Conservation (phyloP, 2,797 vertebrate species). For the Luscinia luscinia region DNA sequence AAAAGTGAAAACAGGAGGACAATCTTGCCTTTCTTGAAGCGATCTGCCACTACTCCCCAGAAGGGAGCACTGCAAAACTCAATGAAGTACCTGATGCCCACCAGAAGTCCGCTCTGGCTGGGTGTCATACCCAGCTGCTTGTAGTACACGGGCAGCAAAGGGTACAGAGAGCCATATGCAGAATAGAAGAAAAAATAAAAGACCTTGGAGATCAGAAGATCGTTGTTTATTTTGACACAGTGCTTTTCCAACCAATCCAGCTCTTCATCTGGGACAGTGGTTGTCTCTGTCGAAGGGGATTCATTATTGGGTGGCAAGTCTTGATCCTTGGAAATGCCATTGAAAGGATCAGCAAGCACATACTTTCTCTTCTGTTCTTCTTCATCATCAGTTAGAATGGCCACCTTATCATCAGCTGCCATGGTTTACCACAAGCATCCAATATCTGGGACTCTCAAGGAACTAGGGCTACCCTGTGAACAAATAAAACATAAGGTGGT, state of each 20-base stretch:
- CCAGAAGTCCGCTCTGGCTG: constrained; percentile 91
- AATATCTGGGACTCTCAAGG: background rate
- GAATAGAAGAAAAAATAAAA: constrained; percentile 99
- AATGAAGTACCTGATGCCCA: constrained; percentile 97
- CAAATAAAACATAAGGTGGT: background rate
- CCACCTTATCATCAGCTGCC: constrained; percentile 92
- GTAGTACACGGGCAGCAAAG: constrained; percentile 92
- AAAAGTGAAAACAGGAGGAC: constrained; percentile 94
- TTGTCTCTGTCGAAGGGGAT: constrained; percentile 56
- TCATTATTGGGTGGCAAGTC: constrained; percentile 61
- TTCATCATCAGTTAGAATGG: constrained; percentile 95
- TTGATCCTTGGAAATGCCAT: constrained; percentile 79
- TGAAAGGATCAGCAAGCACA: constrained; percentile 88
- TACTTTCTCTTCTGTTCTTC: constrained; percentile 94
- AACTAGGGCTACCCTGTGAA: constrained; percentile 53
- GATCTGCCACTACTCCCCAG: constrained; percentile 96
- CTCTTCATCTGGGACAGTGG: constrained; percentile 69
- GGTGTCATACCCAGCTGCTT: constrained; percentile 95
- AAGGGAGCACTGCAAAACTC: constrained; percentile 99
- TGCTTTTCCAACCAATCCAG: constrained; percentile 88
- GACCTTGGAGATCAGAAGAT: constrained; percentile 93
- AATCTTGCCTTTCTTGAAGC: constrained; percentile 91
- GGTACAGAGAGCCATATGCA: constrained; percentile 95
- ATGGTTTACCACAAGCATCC: constrained; percentile 77
- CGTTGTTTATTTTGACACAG: constrained; percentile 88